These are phyloP conservation scores for Halcyon senegalensis DNA, from an alignment of 2,113 vertebrate genomes.

Conservation along the genomic window DNA sequence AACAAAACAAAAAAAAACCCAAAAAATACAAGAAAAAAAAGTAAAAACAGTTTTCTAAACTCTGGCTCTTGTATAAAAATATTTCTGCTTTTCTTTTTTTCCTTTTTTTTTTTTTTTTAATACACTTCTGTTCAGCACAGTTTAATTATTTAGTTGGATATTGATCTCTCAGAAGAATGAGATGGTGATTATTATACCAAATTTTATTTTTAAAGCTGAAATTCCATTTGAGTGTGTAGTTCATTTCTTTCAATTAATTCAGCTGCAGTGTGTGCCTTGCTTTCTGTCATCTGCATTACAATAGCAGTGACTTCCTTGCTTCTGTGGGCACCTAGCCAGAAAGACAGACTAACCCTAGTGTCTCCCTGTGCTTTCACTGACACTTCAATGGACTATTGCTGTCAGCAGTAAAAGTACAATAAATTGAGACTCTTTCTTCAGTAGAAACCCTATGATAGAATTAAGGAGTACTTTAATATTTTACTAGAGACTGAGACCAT, in stretches of 20 bases:
- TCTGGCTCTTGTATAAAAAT: background rate
- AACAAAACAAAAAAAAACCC: too few relatives aligned
- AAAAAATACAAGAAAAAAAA: too few relatives aligned
- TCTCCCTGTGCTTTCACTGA: slow-evolving; percentile 9
- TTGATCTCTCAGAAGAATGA: background rate
- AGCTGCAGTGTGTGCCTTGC: background rate
- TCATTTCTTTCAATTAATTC: slow-evolving; percentile 25
- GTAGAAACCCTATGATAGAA: slow-evolving; percentile 34
- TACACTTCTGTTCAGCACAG: background rate
- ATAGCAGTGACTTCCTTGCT: background rate
- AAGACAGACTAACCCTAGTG: background rate
- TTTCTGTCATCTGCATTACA: slow-evolving; percentile 58
- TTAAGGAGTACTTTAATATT: slow-evolving; percentile 61
- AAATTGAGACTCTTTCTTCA: slow-evolving; percentile 33
- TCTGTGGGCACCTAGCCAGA: slow-evolving; percentile 23
- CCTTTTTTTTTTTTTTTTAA: background rate
- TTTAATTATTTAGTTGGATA: background rate
- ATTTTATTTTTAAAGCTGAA: slow-evolving; percentile 20
- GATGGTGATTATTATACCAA: background rate
- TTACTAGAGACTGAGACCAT: slow-evolving; percentile 41
- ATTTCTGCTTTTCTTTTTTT: background rate
- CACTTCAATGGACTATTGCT: slow-evolving; percentile 44
- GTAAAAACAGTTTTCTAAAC: background rate
- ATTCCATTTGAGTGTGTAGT: background rate
- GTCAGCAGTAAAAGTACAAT: slow-evolving; percentile 36